phyloP scores from a whole-genome alignment of 2,888 invertebrate genomes.

The Drosophila mayaguana region DNA sequence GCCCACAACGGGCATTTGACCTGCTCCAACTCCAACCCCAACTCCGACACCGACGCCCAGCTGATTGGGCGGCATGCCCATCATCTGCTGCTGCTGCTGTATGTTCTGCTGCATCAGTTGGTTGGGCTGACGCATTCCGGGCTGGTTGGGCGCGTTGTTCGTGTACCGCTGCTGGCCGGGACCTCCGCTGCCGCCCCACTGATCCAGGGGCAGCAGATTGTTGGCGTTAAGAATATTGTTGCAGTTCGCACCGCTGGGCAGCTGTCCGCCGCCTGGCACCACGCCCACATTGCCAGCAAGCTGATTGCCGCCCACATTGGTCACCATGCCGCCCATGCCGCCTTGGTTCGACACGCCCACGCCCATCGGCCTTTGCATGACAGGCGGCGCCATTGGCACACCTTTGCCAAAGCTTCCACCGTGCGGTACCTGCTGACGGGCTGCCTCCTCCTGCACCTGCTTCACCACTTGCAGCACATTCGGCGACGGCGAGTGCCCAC shows the following conservation, averaged over 20 bases:
- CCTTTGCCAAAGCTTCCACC: slow-evolving; percentile 90
- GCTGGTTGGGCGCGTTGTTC: slow-evolving; percentile 54
- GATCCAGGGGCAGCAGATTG: slow-evolving; percentile 87
- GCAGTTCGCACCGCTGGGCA: slow-evolving; percentile 58
- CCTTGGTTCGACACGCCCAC: slow-evolving; percentile 83
- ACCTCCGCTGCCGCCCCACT: slow-evolving; percentile 85
- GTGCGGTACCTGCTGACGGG: slow-evolving; percentile 94
- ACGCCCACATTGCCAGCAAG: slow-evolving; percentile 65
- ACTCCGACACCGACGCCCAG: slow-evolving; percentile 65
- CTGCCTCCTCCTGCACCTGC: slow-evolving; percentile 96
- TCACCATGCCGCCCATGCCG: slow-evolving; percentile 66
- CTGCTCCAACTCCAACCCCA: slow-evolving; percentile 34
- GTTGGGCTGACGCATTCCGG: slow-evolving; percentile 85
- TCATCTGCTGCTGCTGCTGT: slow-evolving; percentile 83
- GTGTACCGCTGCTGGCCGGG: slow-evolving; percentile 83
- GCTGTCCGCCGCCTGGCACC: slow-evolving; percentile 52
- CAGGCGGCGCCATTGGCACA: slow-evolving; percentile 85
- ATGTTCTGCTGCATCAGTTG: slow-evolving; percentile 85
- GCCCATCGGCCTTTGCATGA: slow-evolving; percentile 86
- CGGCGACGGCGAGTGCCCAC: slow-evolving; percentile 90
- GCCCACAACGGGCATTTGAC: slow-evolving; percentile 70
- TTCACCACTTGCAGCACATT: slow-evolving; percentile 94
- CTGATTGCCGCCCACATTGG: slow-evolving; percentile 59
- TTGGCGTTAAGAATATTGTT: slow-evolving; percentile 84
- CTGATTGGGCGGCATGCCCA: slow-evolving; percentile 83